These are phyloP conservation scores for Acleris laterana DNA, from an alignment of 2,888 invertebrate genomes.

Conservation along the genomic window DNA sequence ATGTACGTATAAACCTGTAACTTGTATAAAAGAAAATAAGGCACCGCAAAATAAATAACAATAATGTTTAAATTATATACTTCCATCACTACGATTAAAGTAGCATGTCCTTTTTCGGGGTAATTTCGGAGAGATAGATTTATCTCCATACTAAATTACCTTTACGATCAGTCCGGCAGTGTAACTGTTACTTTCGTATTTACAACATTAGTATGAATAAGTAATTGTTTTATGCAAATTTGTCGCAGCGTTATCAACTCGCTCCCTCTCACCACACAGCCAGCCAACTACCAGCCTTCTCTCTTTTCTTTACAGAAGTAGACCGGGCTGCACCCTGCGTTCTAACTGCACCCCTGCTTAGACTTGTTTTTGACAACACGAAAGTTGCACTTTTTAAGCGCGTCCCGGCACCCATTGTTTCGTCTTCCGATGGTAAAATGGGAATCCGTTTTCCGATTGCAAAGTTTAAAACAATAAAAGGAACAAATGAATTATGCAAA, in stretches of 20 bases:
- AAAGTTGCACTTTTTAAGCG: constrained; percentile 52
- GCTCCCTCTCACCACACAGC: constrained; percentile 3
- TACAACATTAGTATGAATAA: no score
- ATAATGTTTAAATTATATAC: no score
- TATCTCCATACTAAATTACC: no score
- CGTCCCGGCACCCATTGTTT: constrained; percentile 34
- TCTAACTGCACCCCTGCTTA: constrained; percentile 53
- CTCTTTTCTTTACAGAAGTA: constrained; percentile 57
- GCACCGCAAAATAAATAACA: no score
- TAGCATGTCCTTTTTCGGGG: no score
- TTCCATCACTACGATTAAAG: no score
- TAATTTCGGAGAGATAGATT: no score
- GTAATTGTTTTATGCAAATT: background rate
- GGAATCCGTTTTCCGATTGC: constrained; percentile 25
- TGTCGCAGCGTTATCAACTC: background rate
- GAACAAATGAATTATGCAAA: no score
- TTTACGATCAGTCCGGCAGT: no score
- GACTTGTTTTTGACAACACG: constrained; percentile 60
- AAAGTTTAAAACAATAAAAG: background rate
- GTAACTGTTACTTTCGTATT: no score
- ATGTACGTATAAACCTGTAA: no score
- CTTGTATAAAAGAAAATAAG: no score
- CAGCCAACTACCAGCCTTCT: constrained; percentile 33
- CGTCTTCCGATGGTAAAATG: constrained; percentile 26
- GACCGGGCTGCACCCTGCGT: constrained; percentile 56